Evolutionary conservation across 2,113 vertebrate species (phyloP).

Genomic region (Neopipo cinnamomea): DNA sequence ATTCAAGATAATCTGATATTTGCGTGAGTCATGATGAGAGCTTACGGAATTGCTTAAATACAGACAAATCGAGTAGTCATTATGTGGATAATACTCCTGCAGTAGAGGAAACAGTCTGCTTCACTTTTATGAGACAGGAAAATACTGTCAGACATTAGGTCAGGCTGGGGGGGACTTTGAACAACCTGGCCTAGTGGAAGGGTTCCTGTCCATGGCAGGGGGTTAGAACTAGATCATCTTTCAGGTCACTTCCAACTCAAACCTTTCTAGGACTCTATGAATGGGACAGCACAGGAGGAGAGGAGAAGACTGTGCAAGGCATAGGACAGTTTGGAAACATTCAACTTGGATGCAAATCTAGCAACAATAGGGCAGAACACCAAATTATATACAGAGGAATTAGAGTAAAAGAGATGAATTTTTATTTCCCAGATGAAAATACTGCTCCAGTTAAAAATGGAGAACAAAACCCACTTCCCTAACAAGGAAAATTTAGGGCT

Average conservation of each 20-base stretch:
- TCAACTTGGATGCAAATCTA: background rate
- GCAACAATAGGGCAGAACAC: background rate
- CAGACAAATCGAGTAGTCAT: conserved; percentile 3
- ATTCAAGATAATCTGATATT: background rate
- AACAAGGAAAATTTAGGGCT: background rate
- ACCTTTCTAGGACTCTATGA: background rate
- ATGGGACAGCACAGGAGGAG: background rate
- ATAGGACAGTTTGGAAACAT: background rate
- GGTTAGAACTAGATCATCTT: background rate
- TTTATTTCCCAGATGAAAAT: background rate
- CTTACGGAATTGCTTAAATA: conserved; percentile 10
- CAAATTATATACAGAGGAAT: background rate
- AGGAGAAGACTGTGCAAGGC: background rate
- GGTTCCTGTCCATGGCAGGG: background rate
- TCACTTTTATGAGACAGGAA: background rate
- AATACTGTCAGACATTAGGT: background rate
- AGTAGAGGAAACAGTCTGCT: background rate
- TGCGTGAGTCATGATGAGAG: conserved; percentile 4
- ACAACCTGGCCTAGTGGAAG: background rate
- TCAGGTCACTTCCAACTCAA: background rate
- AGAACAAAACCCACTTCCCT: background rate
- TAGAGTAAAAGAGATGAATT: background rate
- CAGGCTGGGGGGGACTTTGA: background rate
- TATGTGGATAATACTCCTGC: background rate
- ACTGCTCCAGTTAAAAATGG: background rate